A percentile compares a stretch with the other conserved stretches of the same genome.
Evolutionary conservation across 2,797 vertebrate genomes (phyloP).

Genomic region (Tauraco hartlaubi): DNA sequence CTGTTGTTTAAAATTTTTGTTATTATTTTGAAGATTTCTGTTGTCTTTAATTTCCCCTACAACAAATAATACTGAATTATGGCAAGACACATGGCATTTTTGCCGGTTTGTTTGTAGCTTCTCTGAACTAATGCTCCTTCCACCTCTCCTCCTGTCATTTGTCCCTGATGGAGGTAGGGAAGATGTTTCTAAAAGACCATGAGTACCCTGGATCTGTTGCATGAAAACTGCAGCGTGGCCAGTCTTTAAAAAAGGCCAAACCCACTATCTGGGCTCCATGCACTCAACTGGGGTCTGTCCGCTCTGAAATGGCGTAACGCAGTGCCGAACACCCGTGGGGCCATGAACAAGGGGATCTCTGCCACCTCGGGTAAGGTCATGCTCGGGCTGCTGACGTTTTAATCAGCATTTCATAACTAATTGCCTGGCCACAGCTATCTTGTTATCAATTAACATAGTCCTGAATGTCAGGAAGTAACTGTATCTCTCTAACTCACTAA

Average conservation of each 20-base stretch:
- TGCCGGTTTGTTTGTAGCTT: background rate
- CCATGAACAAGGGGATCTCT: background rate
- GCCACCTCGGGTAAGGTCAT: background rate
- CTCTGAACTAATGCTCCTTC: background rate
- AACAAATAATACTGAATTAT: background rate
- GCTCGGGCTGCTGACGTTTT: conserved; percentile 23
- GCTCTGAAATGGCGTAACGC: fast-evolving
- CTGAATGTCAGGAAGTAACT: conserved; percentile 73
- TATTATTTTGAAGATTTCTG: background rate
- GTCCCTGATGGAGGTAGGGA: background rate
- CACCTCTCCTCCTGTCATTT: background rate
- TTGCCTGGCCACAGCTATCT: conserved; percentile 41
- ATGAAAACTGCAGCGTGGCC: background rate
- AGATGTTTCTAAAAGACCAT: background rate
- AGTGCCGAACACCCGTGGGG: background rate
- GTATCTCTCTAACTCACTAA: conserved; percentile 25
- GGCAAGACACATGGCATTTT: background rate
- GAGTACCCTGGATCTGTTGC: background rate
- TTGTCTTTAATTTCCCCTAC: background rate
- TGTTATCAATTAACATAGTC: conserved; percentile 57
- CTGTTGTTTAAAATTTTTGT: background rate
- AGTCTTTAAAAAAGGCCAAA: background rate
- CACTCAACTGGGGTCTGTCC: background rate
- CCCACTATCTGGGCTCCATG: background rate
- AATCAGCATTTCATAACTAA: conserved; percentile 59